Evolutionary conservation across 2,797 vertebrate species (phyloP).

Genomic region (Eutrigla gurnardus): DNA sequence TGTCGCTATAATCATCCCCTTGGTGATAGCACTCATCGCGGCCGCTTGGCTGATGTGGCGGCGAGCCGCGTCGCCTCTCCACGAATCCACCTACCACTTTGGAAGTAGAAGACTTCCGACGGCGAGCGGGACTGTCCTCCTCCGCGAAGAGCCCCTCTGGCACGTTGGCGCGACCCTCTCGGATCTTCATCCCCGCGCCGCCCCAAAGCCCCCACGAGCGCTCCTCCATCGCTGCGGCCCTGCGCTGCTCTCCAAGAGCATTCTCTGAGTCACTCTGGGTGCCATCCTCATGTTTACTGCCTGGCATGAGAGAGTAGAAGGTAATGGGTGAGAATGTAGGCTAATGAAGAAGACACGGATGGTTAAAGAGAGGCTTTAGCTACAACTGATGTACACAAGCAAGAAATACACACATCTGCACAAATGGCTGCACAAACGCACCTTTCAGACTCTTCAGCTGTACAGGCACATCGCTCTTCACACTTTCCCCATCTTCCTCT

Average conservation of each 20-base stretch:
- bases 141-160: constrained; percentile 93
- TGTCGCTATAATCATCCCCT: constrained; percentile 94
- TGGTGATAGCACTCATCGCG: constrained; percentile 85
- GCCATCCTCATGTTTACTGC: constrained; percentile 96
- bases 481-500: constrained; percentile 95
- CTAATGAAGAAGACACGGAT: not conserved
- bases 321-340: constrained; percentile 9
- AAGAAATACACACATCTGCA: not conserved
- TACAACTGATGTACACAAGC: not conserved
- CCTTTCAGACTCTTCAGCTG: constrained; percentile 96
- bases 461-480: constrained; percentile 95
- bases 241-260: constrained; percentile 87
- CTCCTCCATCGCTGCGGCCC: constrained; percentile 85
- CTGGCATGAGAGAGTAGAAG: constrained; percentile 72
- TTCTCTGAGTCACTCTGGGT: constrained; percentile 97
- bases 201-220: constrained; percentile 78
- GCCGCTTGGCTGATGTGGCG: constrained; percentile 73
- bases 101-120: constrained; percentile 88
- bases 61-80: constrained; percentile 81
- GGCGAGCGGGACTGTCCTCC: constrained; percentile 90
- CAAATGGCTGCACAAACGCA: constrained; percentile 52
- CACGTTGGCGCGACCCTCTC: constrained; percentile 84
- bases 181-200: constrained; percentile 82
- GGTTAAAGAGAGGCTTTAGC: not conserved
- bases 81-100: constrained; percentile 74